Evolutionary conservation across 2,888 invertebrate genomes (phyloP).

Genomic region (Plagodis pulveraria): DNA sequence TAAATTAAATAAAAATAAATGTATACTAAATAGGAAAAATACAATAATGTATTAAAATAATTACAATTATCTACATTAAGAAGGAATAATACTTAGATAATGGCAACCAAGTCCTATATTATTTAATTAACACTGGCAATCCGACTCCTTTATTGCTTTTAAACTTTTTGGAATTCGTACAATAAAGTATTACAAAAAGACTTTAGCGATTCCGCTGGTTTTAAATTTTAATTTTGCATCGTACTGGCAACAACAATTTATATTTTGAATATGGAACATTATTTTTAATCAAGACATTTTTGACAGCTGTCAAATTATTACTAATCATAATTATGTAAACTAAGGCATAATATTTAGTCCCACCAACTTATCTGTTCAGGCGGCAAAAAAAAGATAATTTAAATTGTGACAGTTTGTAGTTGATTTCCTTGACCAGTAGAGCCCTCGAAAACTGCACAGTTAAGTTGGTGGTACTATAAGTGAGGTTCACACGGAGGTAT

Average conservation of each 20-base stretch:
- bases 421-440: no score
- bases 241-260: conserved; percentile 9
- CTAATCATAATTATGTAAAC: no score
- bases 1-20: conserved; percentile 15
- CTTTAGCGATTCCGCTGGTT: conserved; percentile 30
- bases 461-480: no score
- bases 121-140: conserved; percentile 41
- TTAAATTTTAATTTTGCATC: conserved; percentile 10
- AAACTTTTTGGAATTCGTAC: conserved; percentile 15
- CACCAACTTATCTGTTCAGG: no score
- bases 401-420: no score
- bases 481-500: no score
- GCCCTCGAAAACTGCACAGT: no score
- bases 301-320: no score
- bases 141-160: conserved; percentile 14
- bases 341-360: no score
- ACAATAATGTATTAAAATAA: conserved; percentile 25
- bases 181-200: conserved; percentile 31
- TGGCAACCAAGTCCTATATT: conserved; percentile 39
- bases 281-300: no score
- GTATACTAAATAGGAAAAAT: conserved; percentile 26
- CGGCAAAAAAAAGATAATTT: no score
- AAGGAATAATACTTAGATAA: conserved; percentile 45
- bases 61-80: conserved; percentile 44
- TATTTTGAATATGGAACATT: background rate